Conservation (phyloP, 37 sponge, comb jelly and placozoan species). For the Chondrilla cf. caribensis region DNA sequence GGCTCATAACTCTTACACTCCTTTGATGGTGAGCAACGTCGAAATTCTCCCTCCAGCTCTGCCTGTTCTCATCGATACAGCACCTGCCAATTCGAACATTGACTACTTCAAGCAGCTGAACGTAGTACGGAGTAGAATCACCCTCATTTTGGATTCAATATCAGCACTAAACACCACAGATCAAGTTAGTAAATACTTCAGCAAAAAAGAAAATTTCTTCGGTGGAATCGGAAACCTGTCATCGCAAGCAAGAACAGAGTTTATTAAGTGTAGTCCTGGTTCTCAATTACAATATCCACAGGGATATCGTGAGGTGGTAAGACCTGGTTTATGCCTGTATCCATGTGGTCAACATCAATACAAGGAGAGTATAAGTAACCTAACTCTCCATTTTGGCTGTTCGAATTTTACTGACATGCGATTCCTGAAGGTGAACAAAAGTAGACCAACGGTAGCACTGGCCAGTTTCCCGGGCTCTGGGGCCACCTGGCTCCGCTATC, state of each 20-base stretch:
- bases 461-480: constrained; percentile 40
- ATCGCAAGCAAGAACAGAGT: background rate
- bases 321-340: too few species aligned
- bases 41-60: too few species aligned
- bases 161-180: background rate
- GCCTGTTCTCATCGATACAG: background rate
- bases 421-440: background rate
- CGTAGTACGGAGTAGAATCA: background rate
- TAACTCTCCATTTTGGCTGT: constrained; percentile 21
- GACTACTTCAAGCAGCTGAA: background rate
- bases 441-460: constrained; percentile 3
- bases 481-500: constrained; percentile 21
- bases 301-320: background rate
- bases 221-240: background rate
- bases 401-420: background rate
- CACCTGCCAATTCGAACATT: background rate
- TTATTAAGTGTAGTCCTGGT: background rate
- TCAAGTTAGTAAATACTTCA: background rate
- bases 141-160: background rate
- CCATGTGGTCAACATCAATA: background rate
- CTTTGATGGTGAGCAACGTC: background rate
- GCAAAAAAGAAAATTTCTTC: background rate
- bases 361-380: background rate
- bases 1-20: background rate
- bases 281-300: background rate